Evolutionary conservation across 2,113 vertebrate genomes (phyloP), one percentile per base, ranked within the genome.

Genomic region (Hippocampus barbouri): DNA sequence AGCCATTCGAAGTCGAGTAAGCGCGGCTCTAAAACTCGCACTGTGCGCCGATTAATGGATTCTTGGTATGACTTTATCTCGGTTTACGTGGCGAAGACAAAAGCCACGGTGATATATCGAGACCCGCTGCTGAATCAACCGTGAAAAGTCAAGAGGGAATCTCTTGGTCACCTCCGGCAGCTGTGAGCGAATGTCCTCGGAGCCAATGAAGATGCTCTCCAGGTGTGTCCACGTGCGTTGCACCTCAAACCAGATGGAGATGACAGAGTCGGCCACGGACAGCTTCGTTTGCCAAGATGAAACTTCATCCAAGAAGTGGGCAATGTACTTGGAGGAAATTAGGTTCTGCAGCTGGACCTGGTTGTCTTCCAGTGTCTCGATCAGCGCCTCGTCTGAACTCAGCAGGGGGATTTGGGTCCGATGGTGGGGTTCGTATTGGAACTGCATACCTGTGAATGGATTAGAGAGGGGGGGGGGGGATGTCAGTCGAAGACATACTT

Each of bases 321-420:
- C 85, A 0, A 99, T 90, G 47, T 94, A 89, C 80, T 95, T 98
- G 67, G 96, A 97, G 0, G 91, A 91, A 92, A 97, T 94, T 30
- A 98, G 89, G 75, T 96, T 98, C 92, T 99, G 97, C 68, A 99
- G 92, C 75, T 98, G 96, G 43, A 98, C 96, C 76, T 98, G 97
- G 88, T 96, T 97, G 80, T 99, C 96, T 66, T 99, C 97, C 72
- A 99, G 89, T 3, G 92, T 96, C 76, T 97, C 96, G 0, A 96
- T 91, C 49, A 98, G 94, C 40, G 95, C 95, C 77, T 97, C 95
- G 0, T 96, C 90, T 0, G 90, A 91, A 59, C 81, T 92, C 68
- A 98, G 89, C 79, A 98, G 79, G 0, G 93, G 94, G 16, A 94
- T 27, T 8, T 49, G 34, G 0, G 93, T 97, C 51, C 91, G 86